phyloP scores from a whole-genome alignment of 2,113 vertebrate species.

The Oncorhynchus masou region DNA sequence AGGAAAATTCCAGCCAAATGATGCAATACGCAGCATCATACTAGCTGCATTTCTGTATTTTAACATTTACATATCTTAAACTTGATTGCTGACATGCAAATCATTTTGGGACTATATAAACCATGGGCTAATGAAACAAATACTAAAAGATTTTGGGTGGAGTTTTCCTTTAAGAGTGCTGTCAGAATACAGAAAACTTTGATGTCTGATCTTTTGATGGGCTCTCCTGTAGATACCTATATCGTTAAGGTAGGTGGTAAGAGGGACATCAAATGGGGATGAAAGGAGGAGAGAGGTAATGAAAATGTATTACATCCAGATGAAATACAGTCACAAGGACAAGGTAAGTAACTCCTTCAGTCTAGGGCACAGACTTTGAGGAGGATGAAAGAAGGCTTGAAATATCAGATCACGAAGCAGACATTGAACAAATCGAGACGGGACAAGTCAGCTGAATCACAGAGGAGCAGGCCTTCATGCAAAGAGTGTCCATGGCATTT shows the following conservation, averaged over 20 bases:
- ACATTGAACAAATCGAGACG: conserved; percentile 24
- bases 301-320: conserved; percentile 58
- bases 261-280: not conserved
- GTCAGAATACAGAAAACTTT: not conserved
- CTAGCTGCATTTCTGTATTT: too few species aligned
- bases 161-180: conserved; percentile 31
- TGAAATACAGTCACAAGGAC: conserved; percentile 43
- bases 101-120: too few species aligned
- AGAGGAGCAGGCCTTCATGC: conserved; percentile 38
- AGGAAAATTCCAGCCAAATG: too few species aligned
- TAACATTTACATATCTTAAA: too few species aligned
- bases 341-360: conserved; percentile 31
- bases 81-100: too few species aligned
- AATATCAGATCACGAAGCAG: conserved; percentile 29
- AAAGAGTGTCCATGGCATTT: conserved; percentile 5
- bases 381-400: conserved; percentile 32
- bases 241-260: not conserved
- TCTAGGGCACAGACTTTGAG: conserved; percentile 16
- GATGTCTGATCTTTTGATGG: conserved; percentile 41
- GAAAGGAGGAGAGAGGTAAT: conserved; percentile 11
- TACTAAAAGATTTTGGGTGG: too few species aligned
- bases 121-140: too few species aligned
- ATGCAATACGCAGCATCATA: too few species aligned
- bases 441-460: conserved; percentile 13
- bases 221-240: conserved; percentile 22